Conservation (phyloP, 2,888 invertebrate genomes). For the Pachymerium ferrugineum region DNA sequence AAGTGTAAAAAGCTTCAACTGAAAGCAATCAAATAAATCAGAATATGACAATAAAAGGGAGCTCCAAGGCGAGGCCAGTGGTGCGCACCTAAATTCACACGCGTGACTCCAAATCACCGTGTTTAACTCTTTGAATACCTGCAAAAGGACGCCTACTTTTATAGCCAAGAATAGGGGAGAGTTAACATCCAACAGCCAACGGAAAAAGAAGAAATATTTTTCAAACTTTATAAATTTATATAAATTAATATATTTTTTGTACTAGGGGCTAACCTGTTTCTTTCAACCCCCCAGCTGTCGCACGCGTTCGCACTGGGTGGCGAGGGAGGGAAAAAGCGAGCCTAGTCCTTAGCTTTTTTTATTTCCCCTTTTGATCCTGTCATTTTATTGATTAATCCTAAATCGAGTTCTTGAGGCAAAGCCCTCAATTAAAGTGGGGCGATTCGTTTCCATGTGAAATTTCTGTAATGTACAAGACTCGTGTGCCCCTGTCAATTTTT, state of each 20-base stretch:
- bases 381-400: constrained; percentile 20
- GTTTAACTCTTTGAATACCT: constrained; percentile 27
- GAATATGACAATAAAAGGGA: constrained; percentile 20
- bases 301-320: constrained; percentile 23
- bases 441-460: constrained; percentile 23
- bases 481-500: constrained; percentile 16
- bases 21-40: constrained; percentile 24
- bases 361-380: constrained; percentile 20
- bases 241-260: too few relatives aligned
- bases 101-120: constrained; percentile 27
- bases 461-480: background rate
- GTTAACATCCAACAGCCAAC: too few relatives aligned
- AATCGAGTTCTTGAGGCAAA: constrained; percentile 10
- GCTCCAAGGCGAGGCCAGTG: constrained; percentile 22
- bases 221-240: too few relatives aligned
- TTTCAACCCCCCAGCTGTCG: constrained; percentile 16
- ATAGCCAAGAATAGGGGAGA: too few relatives aligned
- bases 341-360: background rate
- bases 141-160: background rate
- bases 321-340: constrained; percentile 6
- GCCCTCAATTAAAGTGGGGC: constrained; percentile 17
- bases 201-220: too few relatives aligned
- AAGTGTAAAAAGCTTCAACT: constrained; percentile 11
- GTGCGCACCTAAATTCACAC: constrained; percentile 23
- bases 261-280: constrained; percentile 27